Conservation (phyloP, 2,797 vertebrate genomes). For the Rachycentron canadum region DNA sequence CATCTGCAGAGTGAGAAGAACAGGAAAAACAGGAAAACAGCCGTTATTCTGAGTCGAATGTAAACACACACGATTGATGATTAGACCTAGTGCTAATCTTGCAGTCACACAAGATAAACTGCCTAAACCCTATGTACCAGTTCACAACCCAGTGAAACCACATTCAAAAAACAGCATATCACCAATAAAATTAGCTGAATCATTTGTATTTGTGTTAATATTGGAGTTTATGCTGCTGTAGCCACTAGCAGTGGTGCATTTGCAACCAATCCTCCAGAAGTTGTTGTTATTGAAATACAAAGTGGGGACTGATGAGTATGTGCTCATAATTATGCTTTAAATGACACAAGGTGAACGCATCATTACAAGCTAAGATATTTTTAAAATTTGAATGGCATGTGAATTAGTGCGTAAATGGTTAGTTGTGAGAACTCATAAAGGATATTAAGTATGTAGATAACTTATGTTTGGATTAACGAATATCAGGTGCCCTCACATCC, state of each 20-base stretch:
- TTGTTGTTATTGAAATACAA: neutral
- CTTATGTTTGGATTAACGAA: too few species aligned
- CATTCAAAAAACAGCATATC: neutral
- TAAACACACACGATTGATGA: too few species aligned
- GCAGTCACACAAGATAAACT: too few species aligned
- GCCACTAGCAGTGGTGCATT: neutral
- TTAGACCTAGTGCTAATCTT: too few species aligned
- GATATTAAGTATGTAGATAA: neutral
- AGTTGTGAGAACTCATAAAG: neutral
- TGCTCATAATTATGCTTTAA: neutral
- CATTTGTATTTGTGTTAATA: neutral
- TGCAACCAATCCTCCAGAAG: neutral
- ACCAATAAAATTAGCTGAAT: neutral
- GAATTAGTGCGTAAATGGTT: neutral
- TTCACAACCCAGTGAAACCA: neutral
- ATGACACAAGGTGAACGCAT: neutral
- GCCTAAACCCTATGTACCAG: too few species aligned
- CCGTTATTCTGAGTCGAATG: neutral
- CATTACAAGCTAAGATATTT: neutral
- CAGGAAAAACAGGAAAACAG: neutral
- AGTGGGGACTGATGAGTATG: neutral
- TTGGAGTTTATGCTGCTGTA: neutral
- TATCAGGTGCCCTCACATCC: too few species aligned
- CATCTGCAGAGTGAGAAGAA: neutral
- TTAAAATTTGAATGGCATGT: neutral